phyloP scores from a whole-genome alignment of 2,888 invertebrate species.

The Matsumyia berberina region DNA sequence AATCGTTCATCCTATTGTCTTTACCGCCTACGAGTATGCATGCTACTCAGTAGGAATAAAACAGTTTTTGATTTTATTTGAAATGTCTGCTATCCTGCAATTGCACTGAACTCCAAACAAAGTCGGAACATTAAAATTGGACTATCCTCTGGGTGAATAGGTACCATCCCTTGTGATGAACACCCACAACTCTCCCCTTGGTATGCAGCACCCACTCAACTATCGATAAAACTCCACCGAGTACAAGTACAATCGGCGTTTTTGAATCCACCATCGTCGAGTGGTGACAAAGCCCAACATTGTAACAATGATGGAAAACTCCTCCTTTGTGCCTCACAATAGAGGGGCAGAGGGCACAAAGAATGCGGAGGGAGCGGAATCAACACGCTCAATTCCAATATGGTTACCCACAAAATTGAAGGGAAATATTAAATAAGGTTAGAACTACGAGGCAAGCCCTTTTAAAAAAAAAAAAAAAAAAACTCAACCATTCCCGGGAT shows the following conservation, averaged over 20 bases:
- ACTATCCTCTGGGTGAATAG: conserved; percentile 21
- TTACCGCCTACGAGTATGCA: no score
- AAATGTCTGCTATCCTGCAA: conserved; percentile 42
- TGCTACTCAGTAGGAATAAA: background rate
- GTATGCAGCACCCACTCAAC: conserved; percentile 14
- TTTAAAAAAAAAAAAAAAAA: background rate
- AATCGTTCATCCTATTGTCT: background rate
- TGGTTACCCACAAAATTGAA: conserved; percentile 37
- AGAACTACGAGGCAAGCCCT: background rate
- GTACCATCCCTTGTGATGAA: background rate
- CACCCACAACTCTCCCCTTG: background rate
- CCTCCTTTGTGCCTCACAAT: no score
- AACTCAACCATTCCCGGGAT: background rate
- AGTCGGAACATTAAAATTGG: conserved; percentile 49
- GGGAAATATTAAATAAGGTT: conserved; percentile 43
- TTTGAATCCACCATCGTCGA: conserved; percentile 7
- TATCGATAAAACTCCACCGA: conserved; percentile 44
- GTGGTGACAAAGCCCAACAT: conserved; percentile 27
- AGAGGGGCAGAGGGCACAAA: background rate
- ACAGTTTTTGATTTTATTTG: conserved; percentile 29
- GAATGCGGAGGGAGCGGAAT: background rate
- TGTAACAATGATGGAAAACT: conserved; percentile 12
- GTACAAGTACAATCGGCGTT: background rate
- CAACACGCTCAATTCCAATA: conserved; percentile 7
- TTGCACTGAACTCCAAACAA: conserved; percentile 29